A percentile compares a stretch with the other conserved stretches of the same genome.
Evolutionary conservation across 2,113 vertebrate genomes (phyloP).

Genomic region (Acanthochromis polyacanthus): DNA sequence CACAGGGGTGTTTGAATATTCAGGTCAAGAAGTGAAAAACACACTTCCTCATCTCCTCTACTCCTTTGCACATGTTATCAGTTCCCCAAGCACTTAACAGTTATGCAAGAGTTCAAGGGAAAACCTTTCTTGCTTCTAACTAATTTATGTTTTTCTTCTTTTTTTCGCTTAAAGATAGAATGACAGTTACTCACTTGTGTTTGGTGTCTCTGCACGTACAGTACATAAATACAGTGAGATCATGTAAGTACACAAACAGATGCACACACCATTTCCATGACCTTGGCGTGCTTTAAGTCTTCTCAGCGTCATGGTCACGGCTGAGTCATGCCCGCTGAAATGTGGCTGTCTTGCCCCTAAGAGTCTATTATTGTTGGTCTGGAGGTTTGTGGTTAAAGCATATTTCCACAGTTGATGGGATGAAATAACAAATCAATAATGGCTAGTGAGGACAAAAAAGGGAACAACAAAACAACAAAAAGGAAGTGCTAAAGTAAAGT

Average conservation of each 20-base stretch:
- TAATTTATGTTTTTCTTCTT: slow-evolving; percentile 48
- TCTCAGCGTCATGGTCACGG: slow-evolving; percentile 21
- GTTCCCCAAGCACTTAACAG: slow-evolving; percentile 39
- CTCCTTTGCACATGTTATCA: slow-evolving; percentile 52
- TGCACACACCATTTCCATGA: slow-evolving; percentile 26
- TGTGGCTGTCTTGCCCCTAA: slow-evolving; percentile 24
- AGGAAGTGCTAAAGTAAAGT: background rate
- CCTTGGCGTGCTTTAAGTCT: slow-evolving; percentile 35
- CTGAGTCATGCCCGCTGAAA: slow-evolving; percentile 43
- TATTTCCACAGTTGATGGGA: slow-evolving; percentile 8
- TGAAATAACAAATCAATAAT: slow-evolving; percentile 29
- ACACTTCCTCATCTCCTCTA: slow-evolving; percentile 55
- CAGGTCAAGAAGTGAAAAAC: slow-evolving; percentile 75
- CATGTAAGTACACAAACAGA: background rate
- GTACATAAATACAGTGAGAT: background rate
- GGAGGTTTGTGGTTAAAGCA: slow-evolving; percentile 2
- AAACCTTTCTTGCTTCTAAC: slow-evolving; percentile 19
- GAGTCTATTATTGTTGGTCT: slow-evolving; percentile 21
- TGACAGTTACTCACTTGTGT: background rate
- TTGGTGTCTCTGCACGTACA: background rate
- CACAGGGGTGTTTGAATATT: slow-evolving; percentile 74
- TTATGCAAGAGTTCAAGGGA: slow-evolving; percentile 46
- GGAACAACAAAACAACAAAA: no score
- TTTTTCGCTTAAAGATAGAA: background rate
- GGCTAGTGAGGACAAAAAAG: slow-evolving; percentile 27